Conservation (phyloP, 2,797 vertebrate genomes). For the Macropodus opercularis region DNA sequence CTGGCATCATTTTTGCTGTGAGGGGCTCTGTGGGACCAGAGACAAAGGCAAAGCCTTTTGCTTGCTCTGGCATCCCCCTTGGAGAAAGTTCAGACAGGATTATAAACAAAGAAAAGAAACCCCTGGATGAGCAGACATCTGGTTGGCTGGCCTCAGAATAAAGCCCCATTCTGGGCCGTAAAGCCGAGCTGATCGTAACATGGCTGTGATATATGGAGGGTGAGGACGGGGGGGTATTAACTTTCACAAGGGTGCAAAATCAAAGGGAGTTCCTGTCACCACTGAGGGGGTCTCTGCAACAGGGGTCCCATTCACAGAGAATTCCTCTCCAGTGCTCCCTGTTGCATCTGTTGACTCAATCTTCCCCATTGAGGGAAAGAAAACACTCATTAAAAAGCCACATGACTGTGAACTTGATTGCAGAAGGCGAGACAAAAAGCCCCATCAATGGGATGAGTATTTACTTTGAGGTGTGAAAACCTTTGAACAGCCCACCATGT, state of each 20-base stretch:
- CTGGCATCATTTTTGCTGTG: slow-evolving; percentile 7
- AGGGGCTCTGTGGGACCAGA: slow-evolving; percentile 26
- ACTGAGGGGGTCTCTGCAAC: slow-evolving; percentile 76
- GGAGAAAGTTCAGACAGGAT: slow-evolving; percentile 72
- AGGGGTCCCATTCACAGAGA: slow-evolving; percentile 82
- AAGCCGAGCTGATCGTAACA: slow-evolving; percentile 73
- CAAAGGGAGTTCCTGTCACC: slow-evolving; percentile 84
- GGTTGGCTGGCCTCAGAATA: slow-evolving; percentile 77
- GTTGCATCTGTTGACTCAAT: slow-evolving; percentile 81
- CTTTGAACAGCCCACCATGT: slow-evolving; percentile 75
- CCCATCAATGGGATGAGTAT: slow-evolving; percentile 70
- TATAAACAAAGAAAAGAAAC: slow-evolving; percentile 74
- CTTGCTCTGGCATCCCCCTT: slow-evolving; percentile 50
- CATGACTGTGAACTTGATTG: slow-evolving; percentile 86
- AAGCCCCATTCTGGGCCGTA: slow-evolving; percentile 78
- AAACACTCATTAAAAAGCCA: slow-evolving; percentile 81
- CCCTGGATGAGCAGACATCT: slow-evolving; percentile 81
- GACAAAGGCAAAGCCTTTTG: slow-evolving; percentile 55
- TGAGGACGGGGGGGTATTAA: slow-evolving; percentile 73
- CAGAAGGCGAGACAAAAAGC: slow-evolving; percentile 72
- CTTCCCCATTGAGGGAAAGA: slow-evolving; percentile 76
- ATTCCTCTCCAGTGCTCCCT: slow-evolving; percentile 73
- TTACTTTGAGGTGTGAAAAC: slow-evolving; percentile 81
- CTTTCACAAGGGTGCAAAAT: slow-evolving; percentile 85
- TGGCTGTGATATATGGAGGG: slow-evolving; percentile 79